phyloP scores from a whole-genome alignment of 2,888 invertebrate genomes.

The Gymnosoma rotundatum region DNA sequence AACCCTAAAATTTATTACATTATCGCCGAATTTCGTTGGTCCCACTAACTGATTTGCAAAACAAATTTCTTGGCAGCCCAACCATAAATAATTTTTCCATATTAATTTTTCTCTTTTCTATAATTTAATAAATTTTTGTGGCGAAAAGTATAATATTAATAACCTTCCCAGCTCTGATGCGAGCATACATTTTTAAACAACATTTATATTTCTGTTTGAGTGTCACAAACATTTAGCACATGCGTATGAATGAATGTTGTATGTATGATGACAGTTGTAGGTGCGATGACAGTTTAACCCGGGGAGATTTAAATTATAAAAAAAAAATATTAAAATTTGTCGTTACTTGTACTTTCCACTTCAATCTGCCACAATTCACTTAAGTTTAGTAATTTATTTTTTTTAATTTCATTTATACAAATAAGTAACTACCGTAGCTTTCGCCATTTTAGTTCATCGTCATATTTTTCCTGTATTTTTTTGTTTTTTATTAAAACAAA shows the following conservation, averaged over 20 bases:
- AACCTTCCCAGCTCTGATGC: too few relatives aligned
- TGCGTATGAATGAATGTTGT: not conserved
- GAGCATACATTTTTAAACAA: not conserved
- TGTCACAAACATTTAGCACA: not conserved
- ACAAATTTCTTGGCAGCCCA: too few relatives aligned
- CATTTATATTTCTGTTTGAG: slow-evolving; percentile 22
- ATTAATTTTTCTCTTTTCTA: too few relatives aligned
- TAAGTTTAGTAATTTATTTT: slow-evolving; percentile 2
- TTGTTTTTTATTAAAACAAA: slow-evolving; percentile 51
- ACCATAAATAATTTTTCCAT: too few relatives aligned
- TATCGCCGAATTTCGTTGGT: too few relatives aligned
- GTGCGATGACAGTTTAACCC: slow-evolving; percentile 67
- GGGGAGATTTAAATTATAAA: slow-evolving; percentile 60
- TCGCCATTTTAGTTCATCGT: slow-evolving; percentile 26
- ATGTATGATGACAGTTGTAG: slow-evolving; percentile 30
- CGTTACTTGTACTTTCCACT: slow-evolving; percentile 4
- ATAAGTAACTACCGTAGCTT: not conserved
- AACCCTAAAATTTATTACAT: too few relatives aligned
- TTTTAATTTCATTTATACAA: slow-evolving; percentile 28
- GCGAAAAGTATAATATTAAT: not conserved
- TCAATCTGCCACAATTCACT: slow-evolving; percentile 31
- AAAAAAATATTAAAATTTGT: slow-evolving; percentile 14
- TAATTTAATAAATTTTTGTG: too few relatives aligned
- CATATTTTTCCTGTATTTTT: not conserved
- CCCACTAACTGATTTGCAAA: too few relatives aligned